These are phyloP conservation scores for Perodicticus potto DNA, from an alignment of 2,797 vertebrate genomes.

Conservation along the genomic window DNA sequence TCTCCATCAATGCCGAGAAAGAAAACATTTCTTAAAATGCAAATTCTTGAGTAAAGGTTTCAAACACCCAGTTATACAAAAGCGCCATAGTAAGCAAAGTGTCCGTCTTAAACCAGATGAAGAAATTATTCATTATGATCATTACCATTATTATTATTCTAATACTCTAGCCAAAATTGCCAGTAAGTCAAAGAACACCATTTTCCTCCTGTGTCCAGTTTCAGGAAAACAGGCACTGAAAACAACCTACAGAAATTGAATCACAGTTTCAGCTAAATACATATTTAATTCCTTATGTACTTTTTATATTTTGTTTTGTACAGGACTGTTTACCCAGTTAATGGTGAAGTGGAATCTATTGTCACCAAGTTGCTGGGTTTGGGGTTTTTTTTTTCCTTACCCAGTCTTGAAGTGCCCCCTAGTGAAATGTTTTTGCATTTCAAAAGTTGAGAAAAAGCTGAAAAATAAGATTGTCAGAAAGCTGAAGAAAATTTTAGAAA, in stretches of 20 bases:
- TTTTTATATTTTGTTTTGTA: constrained; percentile 90
- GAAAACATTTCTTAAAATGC: neutral
- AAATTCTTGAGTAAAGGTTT: neutral
- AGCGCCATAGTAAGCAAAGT: neutral
- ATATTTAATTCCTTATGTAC: constrained; percentile 90
- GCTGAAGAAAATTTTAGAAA: constrained; percentile 34
- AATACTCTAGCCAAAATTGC: constrained; percentile 47
- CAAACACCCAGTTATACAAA: neutral
- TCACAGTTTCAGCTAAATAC: constrained; percentile 89
- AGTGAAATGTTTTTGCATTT: constrained; percentile 72
- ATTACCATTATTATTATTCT: constrained; percentile 16
- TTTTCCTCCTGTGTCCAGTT: constrained; percentile 84
- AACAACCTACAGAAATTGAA: constrained; percentile 84
- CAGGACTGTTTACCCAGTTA: constrained; percentile 87
- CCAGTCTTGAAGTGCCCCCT: constrained; percentile 88
- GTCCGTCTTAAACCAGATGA: constrained; percentile 6
- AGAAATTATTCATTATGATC: neutral
- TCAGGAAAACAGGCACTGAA: constrained; percentile 78
- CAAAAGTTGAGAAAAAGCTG: neutral
- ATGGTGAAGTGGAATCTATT: constrained; percentile 81
- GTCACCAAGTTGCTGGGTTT: constrained; percentile 52
- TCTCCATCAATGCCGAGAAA: neutral
- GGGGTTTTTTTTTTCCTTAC: neutral
- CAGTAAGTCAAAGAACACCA: constrained; percentile 79
- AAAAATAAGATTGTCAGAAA: neutral